phyloP scores from a whole-genome alignment of 2,113 vertebrate genomes.

The Oriolus oriolus region DNA sequence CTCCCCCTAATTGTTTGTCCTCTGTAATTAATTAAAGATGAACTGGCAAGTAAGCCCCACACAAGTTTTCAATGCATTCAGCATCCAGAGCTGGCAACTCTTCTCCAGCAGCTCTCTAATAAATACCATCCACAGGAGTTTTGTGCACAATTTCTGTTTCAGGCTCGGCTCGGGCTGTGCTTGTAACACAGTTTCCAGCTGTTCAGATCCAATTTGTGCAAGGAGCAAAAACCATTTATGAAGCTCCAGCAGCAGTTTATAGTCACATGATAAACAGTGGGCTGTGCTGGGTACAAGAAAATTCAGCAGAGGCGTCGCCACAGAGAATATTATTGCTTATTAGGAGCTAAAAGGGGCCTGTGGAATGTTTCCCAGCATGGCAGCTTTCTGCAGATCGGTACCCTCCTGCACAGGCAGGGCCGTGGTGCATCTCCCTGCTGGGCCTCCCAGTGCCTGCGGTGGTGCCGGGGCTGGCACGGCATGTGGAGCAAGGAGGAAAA shows the following conservation, averaged over 20 bases:
- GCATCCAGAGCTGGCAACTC: background rate
- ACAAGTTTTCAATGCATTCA: background rate
- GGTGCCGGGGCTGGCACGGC: rapidly evolving
- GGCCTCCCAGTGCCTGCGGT: background rate
- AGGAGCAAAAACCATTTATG: conserved; percentile 52
- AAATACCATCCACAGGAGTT: conserved; percentile 60
- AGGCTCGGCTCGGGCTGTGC: conserved; percentile 29
- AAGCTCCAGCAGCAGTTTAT: conserved; percentile 9
- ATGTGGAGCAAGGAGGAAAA: background rate
- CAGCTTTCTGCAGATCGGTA: background rate
- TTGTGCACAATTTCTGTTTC: conserved; percentile 48
- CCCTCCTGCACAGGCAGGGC: background rate
- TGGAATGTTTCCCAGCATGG: background rate
- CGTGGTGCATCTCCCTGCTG: rapidly evolving
- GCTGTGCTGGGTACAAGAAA: background rate
- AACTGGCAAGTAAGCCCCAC: background rate
- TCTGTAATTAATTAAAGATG: conserved; percentile 6
- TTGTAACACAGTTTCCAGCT: conserved; percentile 67
- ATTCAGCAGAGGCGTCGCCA: background rate
- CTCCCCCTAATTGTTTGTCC: background rate
- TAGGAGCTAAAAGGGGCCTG: background rate
- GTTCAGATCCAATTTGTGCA: conserved; percentile 49
- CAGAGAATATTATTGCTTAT: background rate
- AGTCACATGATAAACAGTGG: conserved; percentile 55
- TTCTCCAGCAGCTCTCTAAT: conserved; percentile 14